These are phyloP conservation scores for Ariopsis seemanni DNA, from an alignment of 2,113 vertebrate species.

Conservation along the genomic window DNA sequence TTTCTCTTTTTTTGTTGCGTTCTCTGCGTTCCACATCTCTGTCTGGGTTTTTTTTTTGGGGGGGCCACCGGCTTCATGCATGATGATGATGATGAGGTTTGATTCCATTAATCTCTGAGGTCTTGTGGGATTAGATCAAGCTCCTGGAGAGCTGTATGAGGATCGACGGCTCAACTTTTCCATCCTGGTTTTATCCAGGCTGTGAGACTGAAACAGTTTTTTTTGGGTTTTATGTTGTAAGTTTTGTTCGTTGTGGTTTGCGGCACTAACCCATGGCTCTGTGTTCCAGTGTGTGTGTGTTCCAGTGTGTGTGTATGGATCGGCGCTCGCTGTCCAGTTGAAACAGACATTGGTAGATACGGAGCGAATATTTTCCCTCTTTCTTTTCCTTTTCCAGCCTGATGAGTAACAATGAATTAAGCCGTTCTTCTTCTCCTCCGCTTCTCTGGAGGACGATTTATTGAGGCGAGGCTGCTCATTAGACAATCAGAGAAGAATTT, in stretches of 20 bases:
- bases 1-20: background rate
- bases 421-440: constrained; percentile 45
- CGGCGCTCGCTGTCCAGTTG: background rate
- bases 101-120: background rate
- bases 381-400: background rate
- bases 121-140: constrained; percentile 30
- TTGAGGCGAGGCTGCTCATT: constrained; percentile 31
- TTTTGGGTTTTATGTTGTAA: background rate
- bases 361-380: background rate
- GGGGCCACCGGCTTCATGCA: constrained; percentile 41
- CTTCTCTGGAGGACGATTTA: constrained; percentile 19
- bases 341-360: background rate
- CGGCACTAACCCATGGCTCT: background rate
- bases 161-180: constrained; percentile 52
- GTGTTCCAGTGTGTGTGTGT: constrained; percentile 44
- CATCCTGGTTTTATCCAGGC: background rate
- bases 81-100: background rate
- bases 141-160: constrained; percentile 36
- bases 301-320: constrained; percentile 13
- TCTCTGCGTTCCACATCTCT: background rate
- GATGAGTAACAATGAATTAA: constrained; percentile 64
- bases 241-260: constrained; percentile 40
- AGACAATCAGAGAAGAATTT: constrained; percentile 18
- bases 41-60: background rate
- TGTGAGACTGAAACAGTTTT: background rate